phyloP scores from a whole-genome alignment of 2,113 vertebrate species.

The Lagenorhynchus albirostris region DNA sequence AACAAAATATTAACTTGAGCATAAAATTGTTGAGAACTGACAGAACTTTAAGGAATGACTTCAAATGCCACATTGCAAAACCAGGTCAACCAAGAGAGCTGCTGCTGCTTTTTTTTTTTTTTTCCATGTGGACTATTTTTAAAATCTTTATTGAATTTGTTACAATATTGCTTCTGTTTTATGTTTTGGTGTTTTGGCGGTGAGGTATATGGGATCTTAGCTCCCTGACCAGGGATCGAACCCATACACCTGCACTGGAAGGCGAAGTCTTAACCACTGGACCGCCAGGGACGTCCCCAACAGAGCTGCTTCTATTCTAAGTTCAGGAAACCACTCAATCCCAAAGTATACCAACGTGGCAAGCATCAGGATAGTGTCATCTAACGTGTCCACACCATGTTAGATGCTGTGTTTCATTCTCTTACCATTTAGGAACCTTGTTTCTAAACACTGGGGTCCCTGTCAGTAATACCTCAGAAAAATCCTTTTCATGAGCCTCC shows the following conservation, averaged over 20 bases:
- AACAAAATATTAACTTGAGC: neutral
- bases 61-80: neutral
- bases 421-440: neutral
- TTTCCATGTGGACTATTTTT: too few species aligned
- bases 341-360: neutral
- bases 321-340: neutral
- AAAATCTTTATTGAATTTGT: too few species aligned
- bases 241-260: too few species aligned
- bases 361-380: neutral
- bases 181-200: too few species aligned
- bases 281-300: neutral
- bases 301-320: neutral
- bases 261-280: too few species aligned
- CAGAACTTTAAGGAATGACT: neutral
- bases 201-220: too few species aligned
- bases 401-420: neutral
- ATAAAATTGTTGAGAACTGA: neutral
- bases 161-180: too few species aligned
- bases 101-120: neutral
- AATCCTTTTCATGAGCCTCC: neutral
- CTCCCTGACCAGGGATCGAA: too few species aligned
- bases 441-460: neutral
- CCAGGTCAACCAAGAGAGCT: neutral
- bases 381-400: too few species aligned
- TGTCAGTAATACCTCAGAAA: neutral